Evolutionary conservation across 2,797 vertebrate genomes (phyloP), one percentile per base, ranked within the genome.

Genomic region (Anomalospiza imberbis): DNA sequence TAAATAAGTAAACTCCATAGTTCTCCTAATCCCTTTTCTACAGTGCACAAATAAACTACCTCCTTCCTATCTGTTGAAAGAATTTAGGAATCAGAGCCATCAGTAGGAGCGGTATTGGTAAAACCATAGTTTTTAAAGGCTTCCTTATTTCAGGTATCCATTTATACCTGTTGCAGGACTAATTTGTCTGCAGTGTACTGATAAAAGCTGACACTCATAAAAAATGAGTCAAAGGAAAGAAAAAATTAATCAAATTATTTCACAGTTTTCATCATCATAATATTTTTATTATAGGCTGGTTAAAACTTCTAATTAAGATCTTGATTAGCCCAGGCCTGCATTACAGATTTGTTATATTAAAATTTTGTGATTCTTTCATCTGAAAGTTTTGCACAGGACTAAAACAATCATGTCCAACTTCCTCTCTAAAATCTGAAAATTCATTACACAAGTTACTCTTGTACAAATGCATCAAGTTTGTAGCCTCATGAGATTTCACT

Each of bases 1-100:
- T 95, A 95, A 96, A 97, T 96, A 97, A 96, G 58, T 94, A 85
- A 96, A 94, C 11, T 88, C 38, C 29, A 62, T 12, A 51, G 48
- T 91, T 57, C 53, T 93, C 78, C n/a, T 88, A 48, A 91, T 87
- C 25, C 34, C 16, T 94, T 92, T 91, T 53, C 42, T 89, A 54
- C 44, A 67, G 70, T 20, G 36, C 38, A 80, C 2, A 34, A 90
- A 92, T 44, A 80, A 60, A 60, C 36, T 7, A 31, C 51, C 51
- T 88, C 36, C 36, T 34, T 57, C 32, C 82, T 72, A 44, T 42
- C 58, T 53, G 47, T 8, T 42, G 57, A 60, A 72, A 79, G 40
- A 58, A 42, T 40, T 20, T 10, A 65, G 32, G 25, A 62, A 63
- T 61, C 20, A 79, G 61, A 80, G 13, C 10, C 61, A 40, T 51